Conservation (phyloP, 1,140 invertebrate genomes). For the Euglossa dilemma region DNA sequence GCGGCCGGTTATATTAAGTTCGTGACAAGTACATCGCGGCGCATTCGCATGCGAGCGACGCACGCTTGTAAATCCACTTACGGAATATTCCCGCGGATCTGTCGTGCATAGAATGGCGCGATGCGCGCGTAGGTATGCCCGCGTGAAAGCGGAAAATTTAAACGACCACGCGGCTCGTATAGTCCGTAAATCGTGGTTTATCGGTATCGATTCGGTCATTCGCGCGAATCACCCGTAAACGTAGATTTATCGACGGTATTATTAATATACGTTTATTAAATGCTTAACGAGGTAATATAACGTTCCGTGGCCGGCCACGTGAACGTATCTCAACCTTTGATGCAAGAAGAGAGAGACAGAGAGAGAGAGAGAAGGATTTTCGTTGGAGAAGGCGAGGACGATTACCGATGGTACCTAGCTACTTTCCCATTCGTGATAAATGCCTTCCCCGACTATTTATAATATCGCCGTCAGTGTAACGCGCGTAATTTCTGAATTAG, state of each 20-base stretch:
- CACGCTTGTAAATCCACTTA: conserved; percentile 14
- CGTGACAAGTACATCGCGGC: conserved; percentile 6
- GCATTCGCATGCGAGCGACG: conserved; percentile 25
- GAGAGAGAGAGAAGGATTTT: background rate
- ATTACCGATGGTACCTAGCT: background rate
- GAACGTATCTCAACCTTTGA: background rate
- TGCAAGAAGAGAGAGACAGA: background rate
- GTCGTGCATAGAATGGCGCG: background rate
- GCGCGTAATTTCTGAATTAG: conserved; percentile 2
- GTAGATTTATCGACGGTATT: background rate
- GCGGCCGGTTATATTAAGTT: background rate
- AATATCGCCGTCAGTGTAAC: background rate
- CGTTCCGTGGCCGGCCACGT: background rate
- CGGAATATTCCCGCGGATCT: conserved; percentile 26
- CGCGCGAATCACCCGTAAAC: background rate
- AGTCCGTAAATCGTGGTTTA: background rate
- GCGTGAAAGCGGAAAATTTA: conserved; percentile 24
- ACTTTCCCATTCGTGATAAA: conserved; percentile 13
- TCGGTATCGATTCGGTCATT: background rate
- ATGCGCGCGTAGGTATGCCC: conserved; percentile 13
- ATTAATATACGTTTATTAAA: conserved; percentile 17
- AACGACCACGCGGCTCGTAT: background rate
- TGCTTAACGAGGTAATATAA: background rate
- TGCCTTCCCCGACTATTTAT: background rate
- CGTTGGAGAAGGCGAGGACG: background rate